Conservation (phyloP, 1,140 invertebrate species). For the Kradibia gibbosae region DNA sequence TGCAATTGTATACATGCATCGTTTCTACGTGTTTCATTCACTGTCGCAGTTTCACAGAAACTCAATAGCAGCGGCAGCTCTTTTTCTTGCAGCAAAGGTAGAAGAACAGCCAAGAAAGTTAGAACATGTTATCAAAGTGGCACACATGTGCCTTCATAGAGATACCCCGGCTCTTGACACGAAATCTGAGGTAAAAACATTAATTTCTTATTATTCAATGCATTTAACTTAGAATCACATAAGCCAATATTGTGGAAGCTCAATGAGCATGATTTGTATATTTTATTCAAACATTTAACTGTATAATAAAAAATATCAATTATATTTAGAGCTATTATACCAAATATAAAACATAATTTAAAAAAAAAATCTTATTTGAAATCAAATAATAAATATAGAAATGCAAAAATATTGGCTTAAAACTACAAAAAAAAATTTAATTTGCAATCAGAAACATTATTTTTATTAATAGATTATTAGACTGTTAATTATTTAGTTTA, state of each 20-base stretch:
- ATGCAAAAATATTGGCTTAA: too few species aligned
- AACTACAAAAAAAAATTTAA: too few species aligned
- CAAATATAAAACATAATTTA: too few species aligned
- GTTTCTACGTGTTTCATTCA: conserved; percentile 96
- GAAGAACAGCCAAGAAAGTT: conserved; percentile 97
- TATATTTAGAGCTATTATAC: too few species aligned
- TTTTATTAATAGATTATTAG: too few species aligned
- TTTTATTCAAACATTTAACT: too few species aligned
- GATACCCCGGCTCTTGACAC: conserved; percentile 77
- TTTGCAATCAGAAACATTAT: too few species aligned
- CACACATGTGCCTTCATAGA: conserved; percentile 85
- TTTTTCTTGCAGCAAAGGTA: conserved; percentile 98
- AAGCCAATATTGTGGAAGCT: not conserved
- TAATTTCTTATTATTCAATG: not conserved
- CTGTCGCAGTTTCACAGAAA: conserved; percentile 89
- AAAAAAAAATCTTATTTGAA: too few species aligned
- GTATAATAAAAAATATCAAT: too few species aligned
- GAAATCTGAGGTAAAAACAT: conserved; percentile 78
- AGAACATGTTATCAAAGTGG: conserved; percentile 95
- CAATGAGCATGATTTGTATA: too few species aligned
- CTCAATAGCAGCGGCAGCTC: conserved; percentile 84
- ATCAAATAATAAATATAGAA: too few species aligned
- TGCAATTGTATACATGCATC: conserved; percentile 98
- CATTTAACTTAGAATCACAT: not conserved
- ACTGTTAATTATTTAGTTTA: too few species aligned